Conservation (phyloP, 2,888 invertebrate species). For the Drosophila siamana region DNA sequence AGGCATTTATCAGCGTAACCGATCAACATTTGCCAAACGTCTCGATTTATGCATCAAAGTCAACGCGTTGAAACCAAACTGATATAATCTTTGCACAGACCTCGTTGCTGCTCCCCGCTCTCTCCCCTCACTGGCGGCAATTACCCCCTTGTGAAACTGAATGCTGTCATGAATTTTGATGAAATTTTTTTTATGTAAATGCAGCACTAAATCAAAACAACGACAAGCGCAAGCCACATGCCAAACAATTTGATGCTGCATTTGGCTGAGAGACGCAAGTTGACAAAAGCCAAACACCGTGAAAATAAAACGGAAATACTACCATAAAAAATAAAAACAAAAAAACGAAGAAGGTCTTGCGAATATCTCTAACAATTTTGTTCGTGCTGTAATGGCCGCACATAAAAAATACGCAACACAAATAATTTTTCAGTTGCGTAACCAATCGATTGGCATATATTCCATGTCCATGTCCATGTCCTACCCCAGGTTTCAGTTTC, state of each 20-base stretch:
- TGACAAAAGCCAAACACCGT: slow-evolving; percentile 70
- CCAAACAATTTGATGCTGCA: slow-evolving; percentile 75
- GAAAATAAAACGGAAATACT: slow-evolving; percentile 24
- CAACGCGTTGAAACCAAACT: slow-evolving; percentile 63
- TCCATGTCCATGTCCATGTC: slow-evolving; percentile 54
- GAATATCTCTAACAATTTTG: slow-evolving; percentile 71
- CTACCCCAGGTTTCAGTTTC: slow-evolving; percentile 49
- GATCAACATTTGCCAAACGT: slow-evolving; percentile 72
- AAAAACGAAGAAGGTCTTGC: slow-evolving; percentile 20
- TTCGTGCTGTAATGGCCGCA: slow-evolving; percentile 73
- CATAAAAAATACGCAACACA: slow-evolving; percentile 77
- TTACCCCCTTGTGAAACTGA: slow-evolving; percentile 39
- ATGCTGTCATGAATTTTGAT: slow-evolving; percentile 63
- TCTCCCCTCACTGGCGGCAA: too few species aligned
- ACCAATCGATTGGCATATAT: slow-evolving; percentile 72
- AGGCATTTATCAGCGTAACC: slow-evolving; percentile 75
- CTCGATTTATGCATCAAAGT: slow-evolving; percentile 78
- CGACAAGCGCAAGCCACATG: slow-evolving; percentile 58
- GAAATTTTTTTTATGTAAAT: slow-evolving; percentile 74
- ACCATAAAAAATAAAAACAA: slow-evolving; percentile 47
- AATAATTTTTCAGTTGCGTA: slow-evolving; percentile 81
- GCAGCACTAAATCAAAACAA: slow-evolving; percentile 77
- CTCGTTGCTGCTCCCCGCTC: slow-evolving; percentile 7
- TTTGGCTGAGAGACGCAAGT: slow-evolving; percentile 63
- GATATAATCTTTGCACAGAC: slow-evolving; percentile 23